Percentiles rank a stretch among this genome's conserved stretches.
These are phyloP conservation scores for Aphis gossypii DNA, from an alignment of 1,140 invertebrate species.

Conservation along the genomic window DNA sequence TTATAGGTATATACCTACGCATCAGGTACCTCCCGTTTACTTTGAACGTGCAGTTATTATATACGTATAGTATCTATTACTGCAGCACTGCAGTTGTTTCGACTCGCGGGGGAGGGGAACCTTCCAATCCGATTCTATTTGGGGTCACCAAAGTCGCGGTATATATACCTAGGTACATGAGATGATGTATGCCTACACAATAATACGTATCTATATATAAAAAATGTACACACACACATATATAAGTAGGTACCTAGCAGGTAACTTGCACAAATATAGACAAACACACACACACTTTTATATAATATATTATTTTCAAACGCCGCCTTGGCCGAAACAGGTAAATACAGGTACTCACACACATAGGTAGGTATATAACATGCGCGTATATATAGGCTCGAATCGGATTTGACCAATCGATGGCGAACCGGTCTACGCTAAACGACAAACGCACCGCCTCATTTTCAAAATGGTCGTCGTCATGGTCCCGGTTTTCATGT, in stretches of 20 bases:
- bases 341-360: neutral
- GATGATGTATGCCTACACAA: neutral
- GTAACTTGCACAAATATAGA: neutral
- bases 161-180: neutral
- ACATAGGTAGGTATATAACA: neutral
- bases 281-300: neutral
- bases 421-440: conserved; percentile 21
- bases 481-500: conserved; percentile 45
- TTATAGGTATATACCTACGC: neutral
- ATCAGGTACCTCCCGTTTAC: neutral
- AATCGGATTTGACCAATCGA: conserved; percentile 50
- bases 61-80: neutral
- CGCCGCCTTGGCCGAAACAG: neutral
- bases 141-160: neutral
- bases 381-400: conserved; percentile 9
- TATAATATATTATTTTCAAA: neutral
- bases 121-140: neutral
- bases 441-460: conserved; percentile 52
- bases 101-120: no score
- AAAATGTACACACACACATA: no score
- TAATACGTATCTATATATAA: neutral
- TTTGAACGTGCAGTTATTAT: neutral
- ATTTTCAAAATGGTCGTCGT: conserved; percentile 58
- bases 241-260: neutral
- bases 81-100: neutral